Percentiles rank a stretch among this genome's conserved stretches.
Conservation (phyloP, 1,140 invertebrate species). For the Metaphire vulgaris region DNA sequence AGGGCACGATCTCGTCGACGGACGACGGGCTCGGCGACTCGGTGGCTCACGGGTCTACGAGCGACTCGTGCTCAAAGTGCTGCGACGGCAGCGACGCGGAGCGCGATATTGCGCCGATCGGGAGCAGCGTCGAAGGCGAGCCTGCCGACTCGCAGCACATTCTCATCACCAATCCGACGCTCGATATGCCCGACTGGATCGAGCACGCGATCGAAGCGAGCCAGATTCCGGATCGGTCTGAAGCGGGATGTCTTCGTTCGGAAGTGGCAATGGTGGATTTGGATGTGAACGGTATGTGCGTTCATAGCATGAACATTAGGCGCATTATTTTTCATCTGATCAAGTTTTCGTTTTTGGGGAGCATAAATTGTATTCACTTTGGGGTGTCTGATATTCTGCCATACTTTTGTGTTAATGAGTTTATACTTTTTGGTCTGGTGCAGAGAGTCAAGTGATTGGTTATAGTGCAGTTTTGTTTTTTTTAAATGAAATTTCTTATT, state of each 20-base stretch:
- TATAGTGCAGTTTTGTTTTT: too few species aligned
- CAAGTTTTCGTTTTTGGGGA: too few species aligned
- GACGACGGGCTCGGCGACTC: conserved; percentile 24
- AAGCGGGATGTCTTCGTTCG: conserved; percentile 1
- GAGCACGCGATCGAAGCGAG: not conserved
- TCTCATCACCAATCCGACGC: conserved; percentile 13
- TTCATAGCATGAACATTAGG: too few species aligned
- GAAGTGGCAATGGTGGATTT: too few species aligned
- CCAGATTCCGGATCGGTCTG: not conserved
- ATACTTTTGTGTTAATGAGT: too few species aligned
- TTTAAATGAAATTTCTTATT: too few species aligned
- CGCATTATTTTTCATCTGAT: too few species aligned
- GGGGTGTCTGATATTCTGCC: too few species aligned
- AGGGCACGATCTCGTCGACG: not conserved
- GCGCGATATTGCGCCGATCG: not conserved
- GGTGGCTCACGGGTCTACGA: conserved; percentile 1
- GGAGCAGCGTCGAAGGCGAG: conserved; percentile 15
- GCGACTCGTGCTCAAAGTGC: conserved; percentile 24
- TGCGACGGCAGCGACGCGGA: conserved; percentile 21
- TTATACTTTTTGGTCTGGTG: too few species aligned
- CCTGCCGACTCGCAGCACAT: conserved; percentile 8
- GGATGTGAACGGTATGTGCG: too few species aligned
- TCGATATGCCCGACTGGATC: conserved; percentile 11
- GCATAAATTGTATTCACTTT: too few species aligned
- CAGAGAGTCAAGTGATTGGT: too few species aligned